A percentile compares a stretch with the other conserved stretches of the same genome.
These are phyloP conservation scores for Athalia rosae DNA, from an alignment of 2,888 invertebrate genomes.

Conservation along the genomic window DNA sequence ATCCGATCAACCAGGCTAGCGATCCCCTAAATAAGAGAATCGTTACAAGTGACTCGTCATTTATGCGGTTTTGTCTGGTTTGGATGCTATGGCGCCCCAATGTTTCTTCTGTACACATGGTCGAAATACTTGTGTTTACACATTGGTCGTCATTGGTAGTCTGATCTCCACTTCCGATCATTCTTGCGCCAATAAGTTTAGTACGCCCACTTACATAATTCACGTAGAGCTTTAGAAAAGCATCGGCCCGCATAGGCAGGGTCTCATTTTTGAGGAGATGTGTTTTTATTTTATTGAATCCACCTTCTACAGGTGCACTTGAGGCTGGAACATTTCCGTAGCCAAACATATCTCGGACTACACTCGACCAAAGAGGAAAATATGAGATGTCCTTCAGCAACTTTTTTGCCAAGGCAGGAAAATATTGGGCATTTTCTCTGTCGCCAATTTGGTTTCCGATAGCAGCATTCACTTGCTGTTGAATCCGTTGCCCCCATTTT, in stretches of 20 bases:
- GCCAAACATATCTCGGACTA: conserved; percentile 38
- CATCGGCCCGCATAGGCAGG: conserved; percentile 28
- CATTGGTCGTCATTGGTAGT: not conserved
- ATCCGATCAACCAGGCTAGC: too few relatives aligned
- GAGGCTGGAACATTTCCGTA: conserved; percentile 45
- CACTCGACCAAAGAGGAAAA: conserved; percentile 45
- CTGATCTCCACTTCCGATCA: not conserved
- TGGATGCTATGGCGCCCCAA: not conserved
- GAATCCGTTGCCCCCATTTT: conserved; percentile 26
- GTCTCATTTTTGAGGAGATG: conserved; percentile 29
- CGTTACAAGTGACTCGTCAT: not conserved
- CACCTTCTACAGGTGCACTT: conserved; percentile 47
- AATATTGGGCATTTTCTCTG: conserved; percentile 41
- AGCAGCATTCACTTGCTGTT: not conserved
- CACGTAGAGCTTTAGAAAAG: conserved; percentile 31
- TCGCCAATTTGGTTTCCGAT: conserved; percentile 25
- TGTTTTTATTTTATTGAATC: conserved; percentile 46
- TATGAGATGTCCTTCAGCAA: conserved; percentile 29
- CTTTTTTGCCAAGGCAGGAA: conserved; percentile 22
- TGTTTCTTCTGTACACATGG: not conserved
- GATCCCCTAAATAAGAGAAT: too few relatives aligned
- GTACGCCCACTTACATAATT: conserved; percentile 38
- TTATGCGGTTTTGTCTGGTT: not conserved
- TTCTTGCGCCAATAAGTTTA: conserved; percentile 33
- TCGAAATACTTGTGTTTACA: not conserved